Conservation (phyloP, 2,113 vertebrate species). For the Mus spicilegus region DNA sequence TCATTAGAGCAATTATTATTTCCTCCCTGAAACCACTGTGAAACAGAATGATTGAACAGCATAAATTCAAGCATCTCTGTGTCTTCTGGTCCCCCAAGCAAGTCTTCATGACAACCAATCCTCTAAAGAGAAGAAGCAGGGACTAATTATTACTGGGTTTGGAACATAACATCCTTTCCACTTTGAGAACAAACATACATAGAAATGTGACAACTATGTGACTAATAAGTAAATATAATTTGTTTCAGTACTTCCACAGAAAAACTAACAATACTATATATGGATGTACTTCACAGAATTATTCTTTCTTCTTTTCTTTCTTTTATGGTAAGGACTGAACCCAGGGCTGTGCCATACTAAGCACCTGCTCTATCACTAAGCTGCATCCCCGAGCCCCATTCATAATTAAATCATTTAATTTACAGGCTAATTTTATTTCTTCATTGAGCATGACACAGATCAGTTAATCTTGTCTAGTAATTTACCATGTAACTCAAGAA, state of each 20-base stretch:
- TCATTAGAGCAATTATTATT: not conserved
- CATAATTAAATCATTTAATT: conserved; percentile 51
- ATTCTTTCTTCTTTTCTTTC: not conserved
- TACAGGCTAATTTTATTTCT: conserved; percentile 26
- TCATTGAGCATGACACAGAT: not conserved
- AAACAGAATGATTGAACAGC: not conserved
- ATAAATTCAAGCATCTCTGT: not conserved
- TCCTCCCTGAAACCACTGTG: conserved; percentile 12
- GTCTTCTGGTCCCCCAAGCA: not conserved
- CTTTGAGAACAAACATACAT: conserved; percentile 29
- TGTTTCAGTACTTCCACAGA: conserved; percentile 18
- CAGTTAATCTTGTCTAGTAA: conserved; percentile 27
- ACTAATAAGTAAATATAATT: conserved; percentile 30
- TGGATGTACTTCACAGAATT: not conserved
- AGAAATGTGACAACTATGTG: not conserved
- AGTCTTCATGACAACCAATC: not conserved
- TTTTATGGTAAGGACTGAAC: not conserved
- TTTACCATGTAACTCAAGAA: conserved; percentile 49
- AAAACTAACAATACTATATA: not conserved
- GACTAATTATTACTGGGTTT: not conserved
- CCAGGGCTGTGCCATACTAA: not conserved
- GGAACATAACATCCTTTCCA: not conserved
- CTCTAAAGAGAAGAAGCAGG: conserved; percentile 3
- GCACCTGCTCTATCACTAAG: not conserved
- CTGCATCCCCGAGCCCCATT: not conserved